Percentiles rank a stretch among this genome's conserved stretches.
phyloP scores from a whole-genome alignment of 2,888 invertebrate species.

The Nasonia oneida region DNA sequence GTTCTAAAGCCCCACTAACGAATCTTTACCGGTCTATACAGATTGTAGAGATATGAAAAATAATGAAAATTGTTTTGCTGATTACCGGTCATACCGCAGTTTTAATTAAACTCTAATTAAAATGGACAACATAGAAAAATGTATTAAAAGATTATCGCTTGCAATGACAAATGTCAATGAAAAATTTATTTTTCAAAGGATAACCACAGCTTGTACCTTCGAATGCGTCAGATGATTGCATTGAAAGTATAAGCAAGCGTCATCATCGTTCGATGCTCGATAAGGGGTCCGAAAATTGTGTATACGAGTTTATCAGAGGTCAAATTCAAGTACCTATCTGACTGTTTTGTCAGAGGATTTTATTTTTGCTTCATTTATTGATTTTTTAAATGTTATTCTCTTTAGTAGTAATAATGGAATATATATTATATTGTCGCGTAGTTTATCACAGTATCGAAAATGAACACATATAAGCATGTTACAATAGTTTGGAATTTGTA shows the following conservation, averaged over 20 bases:
- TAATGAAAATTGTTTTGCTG: no score
- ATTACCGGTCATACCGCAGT: no score
- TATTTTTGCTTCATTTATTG: neutral
- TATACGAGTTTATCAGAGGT: slow-evolving; percentile 57
- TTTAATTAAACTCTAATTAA: no score
- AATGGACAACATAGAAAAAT: no score
- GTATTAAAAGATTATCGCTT: no score
- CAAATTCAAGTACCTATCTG: slow-evolving; percentile 52
- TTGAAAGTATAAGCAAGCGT: slow-evolving; percentile 47
- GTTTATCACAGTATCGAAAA: neutral
- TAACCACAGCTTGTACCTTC: slow-evolving; percentile 24
- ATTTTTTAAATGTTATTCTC: neutral
- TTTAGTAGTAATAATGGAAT: neutral
- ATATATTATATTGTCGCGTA: neutral
- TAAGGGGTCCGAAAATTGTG: slow-evolving; percentile 46
- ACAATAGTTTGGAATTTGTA: neutral
- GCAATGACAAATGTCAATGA: neutral
- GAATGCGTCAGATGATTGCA: slow-evolving; percentile 31
- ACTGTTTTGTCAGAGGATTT: slow-evolving; percentile 15
- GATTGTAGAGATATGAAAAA: no score
- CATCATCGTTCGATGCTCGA: slow-evolving; percentile 56
- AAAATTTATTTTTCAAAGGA: slow-evolving; percentile 2
- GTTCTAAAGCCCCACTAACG: neutral
- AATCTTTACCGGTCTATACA: no score
- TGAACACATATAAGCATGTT: neutral